These are phyloP conservation scores for Myotis daubentonii DNA, from an alignment of 2,797 vertebrate species.

Conservation along the genomic window DNA sequence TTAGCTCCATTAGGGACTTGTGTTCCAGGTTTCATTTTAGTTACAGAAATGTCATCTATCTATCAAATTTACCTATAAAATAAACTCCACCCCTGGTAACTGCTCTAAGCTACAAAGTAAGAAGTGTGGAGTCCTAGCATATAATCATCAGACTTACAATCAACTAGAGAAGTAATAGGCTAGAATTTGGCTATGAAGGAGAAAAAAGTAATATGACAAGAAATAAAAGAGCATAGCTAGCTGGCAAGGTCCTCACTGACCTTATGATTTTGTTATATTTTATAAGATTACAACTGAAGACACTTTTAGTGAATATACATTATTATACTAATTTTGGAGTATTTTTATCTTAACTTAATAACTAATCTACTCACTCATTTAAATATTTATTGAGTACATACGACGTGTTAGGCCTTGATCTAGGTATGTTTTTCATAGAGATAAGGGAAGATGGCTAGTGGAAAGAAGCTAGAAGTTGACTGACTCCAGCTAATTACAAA, in stretches of 20 bases:
- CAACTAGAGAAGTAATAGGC: neutral
- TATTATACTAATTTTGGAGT: neutral
- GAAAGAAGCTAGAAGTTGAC: neutral
- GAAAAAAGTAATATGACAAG: neutral
- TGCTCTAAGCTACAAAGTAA: neutral
- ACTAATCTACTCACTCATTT: neutral
- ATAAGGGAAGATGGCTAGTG: neutral
- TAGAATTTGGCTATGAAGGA: neutral
- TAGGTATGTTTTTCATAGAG: neutral
- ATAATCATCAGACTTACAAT: neutral
- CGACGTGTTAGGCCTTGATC: neutral
- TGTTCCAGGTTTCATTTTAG: neutral
- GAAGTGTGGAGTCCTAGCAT: neutral
- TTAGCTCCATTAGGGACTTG: neutral
- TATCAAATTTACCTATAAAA: neutral
- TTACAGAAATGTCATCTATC: neutral
- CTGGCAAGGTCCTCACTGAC: neutral
- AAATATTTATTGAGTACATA: neutral
- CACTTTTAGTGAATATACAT: neutral
- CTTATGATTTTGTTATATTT: neutral
- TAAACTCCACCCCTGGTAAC: neutral
- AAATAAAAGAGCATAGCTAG: neutral
- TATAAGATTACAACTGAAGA: neutral
- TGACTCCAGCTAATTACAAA: neutral
- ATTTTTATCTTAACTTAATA: neutral